phyloP scores from a whole-genome alignment of 2,113 vertebrate genomes.

The Heterotis niloticus region DNA sequence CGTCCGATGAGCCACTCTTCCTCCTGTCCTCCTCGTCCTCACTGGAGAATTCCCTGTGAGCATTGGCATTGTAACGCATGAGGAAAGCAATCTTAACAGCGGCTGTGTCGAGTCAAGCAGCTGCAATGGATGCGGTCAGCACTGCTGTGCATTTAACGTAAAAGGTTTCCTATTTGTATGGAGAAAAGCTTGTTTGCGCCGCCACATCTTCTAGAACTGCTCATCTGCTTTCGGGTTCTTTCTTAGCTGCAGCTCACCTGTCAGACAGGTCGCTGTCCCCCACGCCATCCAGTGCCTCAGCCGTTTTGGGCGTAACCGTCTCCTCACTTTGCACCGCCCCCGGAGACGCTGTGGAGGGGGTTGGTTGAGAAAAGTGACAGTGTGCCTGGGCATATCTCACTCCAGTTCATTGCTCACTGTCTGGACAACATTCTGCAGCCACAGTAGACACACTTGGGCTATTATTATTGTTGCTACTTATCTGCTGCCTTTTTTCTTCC shows the following conservation, averaged over 20 bases:
- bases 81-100: no score
- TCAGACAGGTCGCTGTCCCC: constrained; percentile 86
- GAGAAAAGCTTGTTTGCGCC: background rate
- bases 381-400: no score
- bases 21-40: constrained; percentile 72
- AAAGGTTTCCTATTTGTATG: background rate
- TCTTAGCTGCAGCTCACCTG: constrained; percentile 59
- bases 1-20: constrained; percentile 68
- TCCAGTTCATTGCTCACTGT: no score
- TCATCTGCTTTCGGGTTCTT: background rate
- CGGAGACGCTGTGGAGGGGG: constrained; percentile 45
- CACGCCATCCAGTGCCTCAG: constrained; percentile 71
- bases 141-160: no score
- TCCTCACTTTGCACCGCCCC: constrained; percentile 63
- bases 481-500: no score
- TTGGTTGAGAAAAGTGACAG: background rate
- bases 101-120: background rate
- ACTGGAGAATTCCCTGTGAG: constrained; percentile 66
- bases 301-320: constrained; percentile 52
- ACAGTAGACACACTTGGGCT: no score
- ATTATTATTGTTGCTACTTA: no score
- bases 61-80: constrained; percentile 4
- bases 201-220: background rate
- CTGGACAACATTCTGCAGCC: no score
- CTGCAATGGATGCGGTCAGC: no score